Conservation (phyloP, 2,113 vertebrate species). For the Cryptotis parvus region DNA sequence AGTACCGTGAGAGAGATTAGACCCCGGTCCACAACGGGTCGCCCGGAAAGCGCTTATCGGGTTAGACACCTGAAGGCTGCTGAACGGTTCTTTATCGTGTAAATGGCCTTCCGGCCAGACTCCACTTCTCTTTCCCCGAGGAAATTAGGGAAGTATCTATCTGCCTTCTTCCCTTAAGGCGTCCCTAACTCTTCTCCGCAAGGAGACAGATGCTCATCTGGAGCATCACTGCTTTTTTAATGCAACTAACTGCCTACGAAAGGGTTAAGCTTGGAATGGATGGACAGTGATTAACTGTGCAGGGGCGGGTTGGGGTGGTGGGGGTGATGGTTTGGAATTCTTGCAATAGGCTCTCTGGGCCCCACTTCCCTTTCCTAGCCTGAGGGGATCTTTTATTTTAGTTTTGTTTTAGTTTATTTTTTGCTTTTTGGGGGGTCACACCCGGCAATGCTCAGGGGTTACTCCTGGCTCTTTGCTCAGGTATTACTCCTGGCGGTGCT, state of each 20-base stretch:
- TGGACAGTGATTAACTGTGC: background rate
- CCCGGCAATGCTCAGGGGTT: no score
- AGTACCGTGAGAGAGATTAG: background rate
- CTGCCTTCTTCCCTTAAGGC: background rate
- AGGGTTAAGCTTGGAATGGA: background rate
- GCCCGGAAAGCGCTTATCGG: background rate
- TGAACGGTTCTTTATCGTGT: no score
- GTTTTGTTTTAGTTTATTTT: no score
- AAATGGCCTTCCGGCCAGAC: no score
- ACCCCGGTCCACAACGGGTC: background rate
- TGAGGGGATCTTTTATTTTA: no score
- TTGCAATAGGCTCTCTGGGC: background rate
- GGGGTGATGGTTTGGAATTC: background rate
- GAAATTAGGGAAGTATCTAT: background rate
- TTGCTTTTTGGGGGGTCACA: no score
- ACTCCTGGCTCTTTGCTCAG: no score
- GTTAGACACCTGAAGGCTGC: background rate
- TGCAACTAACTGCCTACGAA: background rate
- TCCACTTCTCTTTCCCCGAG: no score
- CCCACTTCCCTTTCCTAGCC: background rate
- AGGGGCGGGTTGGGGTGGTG: background rate
- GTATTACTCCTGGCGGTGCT: no score
- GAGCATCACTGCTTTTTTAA: background rate
- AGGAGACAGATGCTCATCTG: background rate
- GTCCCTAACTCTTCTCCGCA: background rate